A percentile compares a stretch with the other conserved stretches of the same genome.
These are phyloP conservation scores for Maylandia zebra DNA, from an alignment of 2,113 vertebrate genomes.

Conservation along the genomic window DNA sequence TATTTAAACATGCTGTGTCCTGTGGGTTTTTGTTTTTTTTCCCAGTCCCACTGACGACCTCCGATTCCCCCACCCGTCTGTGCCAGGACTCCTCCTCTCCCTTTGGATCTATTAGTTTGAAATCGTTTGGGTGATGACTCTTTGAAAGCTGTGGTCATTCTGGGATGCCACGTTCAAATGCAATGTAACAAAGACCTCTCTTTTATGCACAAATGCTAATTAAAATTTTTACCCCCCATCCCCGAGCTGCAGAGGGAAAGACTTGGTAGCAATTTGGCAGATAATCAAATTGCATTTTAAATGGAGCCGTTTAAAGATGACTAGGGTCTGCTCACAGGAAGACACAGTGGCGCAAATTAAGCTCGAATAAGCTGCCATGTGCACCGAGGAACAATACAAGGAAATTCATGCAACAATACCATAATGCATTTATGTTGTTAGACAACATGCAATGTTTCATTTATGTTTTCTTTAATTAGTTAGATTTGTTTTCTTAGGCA, in stretches of 20 bases:
- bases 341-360: slow-evolving; percentile 70
- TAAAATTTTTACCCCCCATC: slow-evolving; percentile 70
- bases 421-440: slow-evolving; percentile 62
- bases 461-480: slow-evolving; percentile 63
- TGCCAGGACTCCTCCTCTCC: slow-evolving; percentile 50
- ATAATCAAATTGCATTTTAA: slow-evolving; percentile 85
- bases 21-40: slow-evolving; percentile 47
- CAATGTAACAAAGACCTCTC: slow-evolving; percentile 71
- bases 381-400: slow-evolving; percentile 58
- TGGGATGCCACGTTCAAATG: slow-evolving; percentile 67
- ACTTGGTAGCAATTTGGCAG: slow-evolving; percentile 80
- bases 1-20: slow-evolving; percentile 72
- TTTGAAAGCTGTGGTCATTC: slow-evolving; percentile 77
- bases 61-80: slow-evolving; percentile 28
- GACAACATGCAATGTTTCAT: slow-evolving; percentile 58
- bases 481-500: slow-evolving; percentile 40
- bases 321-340: slow-evolving; percentile 68
- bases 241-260: slow-evolving; percentile 67
- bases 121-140: slow-evolving; percentile 67
- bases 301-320: slow-evolving; percentile 78
- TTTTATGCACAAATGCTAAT: slow-evolving; percentile 80
- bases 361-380: slow-evolving; percentile 60
- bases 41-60: slow-evolving; percentile 52
- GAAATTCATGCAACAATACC: slow-evolving; percentile 57
- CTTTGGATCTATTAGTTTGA: slow-evolving; percentile 71